These are phyloP conservation scores for Hedya salicella DNA, from an alignment of 2,888 invertebrate genomes.

Conservation along the genomic window DNA sequence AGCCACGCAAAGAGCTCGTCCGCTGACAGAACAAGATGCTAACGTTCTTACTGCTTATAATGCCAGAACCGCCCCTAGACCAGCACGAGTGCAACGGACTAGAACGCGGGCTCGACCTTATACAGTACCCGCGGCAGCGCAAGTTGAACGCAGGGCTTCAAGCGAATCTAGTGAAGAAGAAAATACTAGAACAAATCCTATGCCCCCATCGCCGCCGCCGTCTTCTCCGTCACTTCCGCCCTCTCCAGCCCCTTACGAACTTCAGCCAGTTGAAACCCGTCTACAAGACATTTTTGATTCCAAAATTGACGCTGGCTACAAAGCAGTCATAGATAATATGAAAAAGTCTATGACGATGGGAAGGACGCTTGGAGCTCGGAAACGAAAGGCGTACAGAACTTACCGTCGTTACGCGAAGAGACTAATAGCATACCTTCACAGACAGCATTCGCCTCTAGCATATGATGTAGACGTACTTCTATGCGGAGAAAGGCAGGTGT, in stretches of 20 bases:
- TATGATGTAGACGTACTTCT: slow-evolving; percentile 81
- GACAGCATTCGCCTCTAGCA: slow-evolving; percentile 80
- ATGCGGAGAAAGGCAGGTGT: slow-evolving; percentile 79
- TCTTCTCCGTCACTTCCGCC: slow-evolving; percentile 78
- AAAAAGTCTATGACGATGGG: slow-evolving; percentile 84
- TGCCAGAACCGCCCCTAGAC: slow-evolving; percentile 78
- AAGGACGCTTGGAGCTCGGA: slow-evolving; percentile 74
- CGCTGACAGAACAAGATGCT: slow-evolving; percentile 81
- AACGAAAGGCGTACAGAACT: slow-evolving; percentile 79
- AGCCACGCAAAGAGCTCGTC: slow-evolving; percentile 76
- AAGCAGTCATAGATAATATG: slow-evolving; percentile 83
- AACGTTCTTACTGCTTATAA: slow-evolving; percentile 82
- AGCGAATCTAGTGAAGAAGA: slow-evolving; percentile 82
- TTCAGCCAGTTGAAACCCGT: slow-evolving; percentile 77
- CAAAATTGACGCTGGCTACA: slow-evolving; percentile 82
- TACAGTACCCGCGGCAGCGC: slow-evolving; percentile 65
- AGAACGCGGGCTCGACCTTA: slow-evolving; percentile 73
- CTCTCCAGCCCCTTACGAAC: slow-evolving; percentile 76
- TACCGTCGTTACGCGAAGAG: slow-evolving; percentile 81
- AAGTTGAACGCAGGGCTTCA: slow-evolving; percentile 70
- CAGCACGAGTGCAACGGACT: slow-evolving; percentile 65
- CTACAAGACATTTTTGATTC: slow-evolving; percentile 80
- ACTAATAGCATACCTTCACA: slow-evolving; percentile 76
- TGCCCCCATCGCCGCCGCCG: slow-evolving; percentile 77
- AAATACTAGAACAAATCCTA: slow-evolving; percentile 66